Percentiles rank a stretch among this genome's conserved stretches.
Conservation (phyloP, 1,140 invertebrate genomes). For the Zaprionus vittiger region DNA sequence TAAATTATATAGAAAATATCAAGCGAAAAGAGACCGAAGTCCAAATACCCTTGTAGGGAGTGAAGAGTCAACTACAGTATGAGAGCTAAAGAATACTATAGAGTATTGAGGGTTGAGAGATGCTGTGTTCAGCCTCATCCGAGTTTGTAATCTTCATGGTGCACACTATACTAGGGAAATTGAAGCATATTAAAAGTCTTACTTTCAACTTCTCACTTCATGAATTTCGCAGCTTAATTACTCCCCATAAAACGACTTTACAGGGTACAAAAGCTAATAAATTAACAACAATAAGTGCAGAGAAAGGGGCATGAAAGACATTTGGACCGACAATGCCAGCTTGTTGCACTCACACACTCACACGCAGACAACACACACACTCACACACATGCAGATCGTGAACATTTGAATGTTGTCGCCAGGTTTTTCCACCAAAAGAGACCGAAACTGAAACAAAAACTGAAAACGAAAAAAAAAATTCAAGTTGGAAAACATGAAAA, state of each 20-base stretch:
- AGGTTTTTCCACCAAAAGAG: constrained; percentile 40
- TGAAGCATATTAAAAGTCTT: background rate
- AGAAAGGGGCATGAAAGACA: background rate
- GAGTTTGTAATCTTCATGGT: too few relatives aligned
- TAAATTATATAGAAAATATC: constrained; percentile 18
- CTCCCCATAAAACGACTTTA: background rate
- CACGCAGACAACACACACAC: background rate
- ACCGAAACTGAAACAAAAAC: constrained; percentile 38
- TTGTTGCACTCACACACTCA: constrained; percentile 14
- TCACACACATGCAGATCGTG: constrained; percentile 24
- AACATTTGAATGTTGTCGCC: constrained; percentile 5
- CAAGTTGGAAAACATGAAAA: constrained; percentile 41
- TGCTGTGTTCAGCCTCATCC: too few relatives aligned
- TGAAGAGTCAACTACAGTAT: too few relatives aligned
- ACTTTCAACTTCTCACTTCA: background rate
- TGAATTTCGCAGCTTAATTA: background rate
- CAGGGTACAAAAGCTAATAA: constrained; percentile 17
- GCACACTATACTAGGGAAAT: too few relatives aligned
- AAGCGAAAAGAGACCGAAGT: background rate
- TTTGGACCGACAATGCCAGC: constrained; percentile 22
- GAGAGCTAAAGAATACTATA: too few relatives aligned
- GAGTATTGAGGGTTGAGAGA: too few relatives aligned
- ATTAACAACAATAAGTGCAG: constrained; percentile 8
- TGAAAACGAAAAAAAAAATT: constrained; percentile 10
- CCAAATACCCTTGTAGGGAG: background rate